A percentile compares a stretch with the other conserved stretches of the same genome.
phyloP scores from a whole-genome alignment of 2,888 invertebrate genomes.

The Acanthosepion esculentum region DNA sequence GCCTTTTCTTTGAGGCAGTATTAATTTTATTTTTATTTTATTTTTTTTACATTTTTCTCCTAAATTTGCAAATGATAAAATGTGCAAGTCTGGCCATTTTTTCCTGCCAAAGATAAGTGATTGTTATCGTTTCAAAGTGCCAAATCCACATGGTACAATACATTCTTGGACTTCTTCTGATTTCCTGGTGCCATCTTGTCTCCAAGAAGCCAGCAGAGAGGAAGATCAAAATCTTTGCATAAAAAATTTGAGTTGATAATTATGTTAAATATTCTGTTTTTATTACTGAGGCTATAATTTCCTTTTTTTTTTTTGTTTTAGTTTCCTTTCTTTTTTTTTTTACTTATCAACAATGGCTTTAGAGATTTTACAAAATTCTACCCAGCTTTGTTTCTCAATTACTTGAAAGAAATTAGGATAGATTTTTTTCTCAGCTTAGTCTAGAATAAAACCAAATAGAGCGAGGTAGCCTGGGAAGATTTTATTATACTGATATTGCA shows the following conservation, averaged over 20 bases:
- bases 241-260: not conserved
- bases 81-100: not conserved
- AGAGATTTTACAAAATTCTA: not conserved
- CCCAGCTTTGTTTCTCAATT: not conserved
- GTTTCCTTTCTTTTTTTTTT: not conserved
- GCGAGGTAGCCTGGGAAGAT: no score
- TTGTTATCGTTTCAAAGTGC: not conserved
- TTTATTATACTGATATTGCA: no score
- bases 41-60: not conserved
- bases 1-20: no score
- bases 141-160: not conserved
- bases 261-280: not conserved
- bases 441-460: no score
- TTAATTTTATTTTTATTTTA: not conserved
- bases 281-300: not conserved
- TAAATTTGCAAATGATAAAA: not conserved
- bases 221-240: not conserved
- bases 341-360: not conserved
- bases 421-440: no score
- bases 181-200: slow-evolving; percentile 17
- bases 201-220: not conserved
- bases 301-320: not conserved
- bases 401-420: no score
- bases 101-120: not conserved
- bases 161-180: not conserved